Evolutionary conservation across 64 coral and sea anemone species (phyloP).

Genomic region (Orbicella faveolata): DNA sequence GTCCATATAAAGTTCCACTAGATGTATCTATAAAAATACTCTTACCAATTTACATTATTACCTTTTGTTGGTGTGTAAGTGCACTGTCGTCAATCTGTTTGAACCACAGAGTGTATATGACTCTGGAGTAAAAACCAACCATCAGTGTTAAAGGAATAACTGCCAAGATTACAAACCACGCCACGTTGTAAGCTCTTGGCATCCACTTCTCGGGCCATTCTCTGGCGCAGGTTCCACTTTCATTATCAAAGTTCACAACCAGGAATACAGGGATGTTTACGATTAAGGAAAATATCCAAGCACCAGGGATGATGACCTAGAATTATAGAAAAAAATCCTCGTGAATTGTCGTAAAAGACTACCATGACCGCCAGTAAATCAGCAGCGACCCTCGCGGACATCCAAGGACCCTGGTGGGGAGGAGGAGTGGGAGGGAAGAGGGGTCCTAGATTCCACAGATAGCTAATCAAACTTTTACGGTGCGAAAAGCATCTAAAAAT

Average conservation of each 20-base stretch:
- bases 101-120: slow-evolving; percentile 42
- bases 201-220: slow-evolving; percentile 1
- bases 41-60: background rate
- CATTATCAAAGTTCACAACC: background rate
- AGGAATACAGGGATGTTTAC: background rate
- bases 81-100: background rate
- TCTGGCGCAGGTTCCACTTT: background rate
- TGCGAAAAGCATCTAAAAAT: too few relatives aligned
- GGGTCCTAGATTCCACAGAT: too few relatives aligned
- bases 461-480: too few relatives aligned
- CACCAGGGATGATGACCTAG: background rate
- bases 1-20: background rate
- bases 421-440: too few relatives aligned
- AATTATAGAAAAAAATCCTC: background rate
- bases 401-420: too few relatives aligned
- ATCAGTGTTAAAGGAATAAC: slow-evolving; percentile 1
- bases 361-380: too few relatives aligned
- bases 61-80: background rate
- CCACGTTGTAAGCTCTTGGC: background rate
- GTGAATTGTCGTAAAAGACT: too few relatives aligned
- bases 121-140: slow-evolving; percentile 25
- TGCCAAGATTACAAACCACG: slow-evolving; percentile 1
- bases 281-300: background rate
- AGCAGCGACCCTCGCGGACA: too few relatives aligned
- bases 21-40: background rate